phyloP scores from a whole-genome alignment of 2,888 invertebrate species.

The Cordilura impudica region DNA sequence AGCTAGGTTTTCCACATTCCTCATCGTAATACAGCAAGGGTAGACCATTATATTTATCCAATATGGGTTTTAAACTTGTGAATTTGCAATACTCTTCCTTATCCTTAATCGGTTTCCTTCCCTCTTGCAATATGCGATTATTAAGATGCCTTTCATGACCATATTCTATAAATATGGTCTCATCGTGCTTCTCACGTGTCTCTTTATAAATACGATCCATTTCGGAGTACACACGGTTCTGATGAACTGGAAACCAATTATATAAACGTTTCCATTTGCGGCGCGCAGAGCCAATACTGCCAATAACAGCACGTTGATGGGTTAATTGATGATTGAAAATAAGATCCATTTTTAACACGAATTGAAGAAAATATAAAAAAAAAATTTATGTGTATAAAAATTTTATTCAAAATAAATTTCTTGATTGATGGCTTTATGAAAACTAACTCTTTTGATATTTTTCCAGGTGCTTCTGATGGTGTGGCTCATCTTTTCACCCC shows the following conservation, averaged over 20 bases:
- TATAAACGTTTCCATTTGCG: conserved; percentile 59
- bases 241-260: conserved; percentile 54
- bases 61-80: conserved; percentile 39
- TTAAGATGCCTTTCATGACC: conserved; percentile 49
- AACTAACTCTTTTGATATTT: conserved; percentile 33
- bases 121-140: conserved; percentile 29
- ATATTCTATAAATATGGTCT: conserved; percentile 38
- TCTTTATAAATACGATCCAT: conserved; percentile 58
- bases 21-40: conserved; percentile 47
- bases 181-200: conserved; percentile 39
- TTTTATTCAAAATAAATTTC: conserved; percentile 7
- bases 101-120: neutral
- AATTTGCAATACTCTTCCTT: conserved; percentile 41
- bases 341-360: conserved; percentile 45
- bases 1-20: conserved; percentile 19
- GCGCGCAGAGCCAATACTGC: conserved; percentile 45
- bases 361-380: neutral
- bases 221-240: conserved; percentile 46
- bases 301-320: conserved; percentile 54
- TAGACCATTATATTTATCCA: conserved; percentile 38
- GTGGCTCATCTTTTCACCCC: conserved; percentile 93
- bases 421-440: neutral
- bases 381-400: neutral
- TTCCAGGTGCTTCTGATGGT: conserved; percentile 82
- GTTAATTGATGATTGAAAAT: conserved; percentile 58